These are phyloP conservation scores for Spodoptera exigua DNA, from an alignment of 2,888 invertebrate genomes.

Conservation along the genomic window DNA sequence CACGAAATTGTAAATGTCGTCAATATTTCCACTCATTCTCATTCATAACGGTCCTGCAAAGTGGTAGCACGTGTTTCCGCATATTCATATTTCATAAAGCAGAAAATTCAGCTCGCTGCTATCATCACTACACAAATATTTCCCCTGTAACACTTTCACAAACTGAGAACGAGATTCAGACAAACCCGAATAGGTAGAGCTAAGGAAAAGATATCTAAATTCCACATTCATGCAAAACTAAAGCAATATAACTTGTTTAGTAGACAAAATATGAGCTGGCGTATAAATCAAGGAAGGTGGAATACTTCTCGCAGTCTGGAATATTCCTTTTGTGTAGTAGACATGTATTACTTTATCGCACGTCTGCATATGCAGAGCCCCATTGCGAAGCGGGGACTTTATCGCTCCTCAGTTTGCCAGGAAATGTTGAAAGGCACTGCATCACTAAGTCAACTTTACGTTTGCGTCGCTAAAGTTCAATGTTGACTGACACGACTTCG, in stretches of 20 bases:
- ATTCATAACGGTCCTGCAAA: constrained; percentile 18
- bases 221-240: constrained; percentile 22
- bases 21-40: constrained; percentile 12
- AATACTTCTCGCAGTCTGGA: constrained; percentile 61
- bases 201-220: constrained; percentile 21
- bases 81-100: constrained; percentile 15
- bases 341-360: constrained; percentile 72
- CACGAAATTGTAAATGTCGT: not conserved
- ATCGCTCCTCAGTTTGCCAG: constrained; percentile 68
- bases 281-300: constrained; percentile 62
- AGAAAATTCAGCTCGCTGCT: constrained; percentile 3
- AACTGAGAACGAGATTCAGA: constrained; percentile 14
- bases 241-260: constrained; percentile 49
- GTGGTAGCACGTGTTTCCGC: constrained; percentile 21
- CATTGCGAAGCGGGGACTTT: constrained; percentile 69
- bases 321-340: constrained; percentile 69
- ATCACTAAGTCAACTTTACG: constrained; percentile 57
- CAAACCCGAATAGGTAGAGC: constrained; percentile 3
- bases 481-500: constrained; percentile 39
- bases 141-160: constrained; percentile 11
- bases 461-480: constrained; percentile 55
- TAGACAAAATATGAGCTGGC: constrained; percentile 56
- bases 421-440: constrained; percentile 64
- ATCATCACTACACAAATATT: constrained; percentile 7
- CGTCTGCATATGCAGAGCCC: constrained; percentile 69